Evolutionary conservation across 2,797 vertebrate genomes (phyloP), one percentile per base, ranked within the genome.

Genomic region (Gobionotothen gibberifrons): DNA sequence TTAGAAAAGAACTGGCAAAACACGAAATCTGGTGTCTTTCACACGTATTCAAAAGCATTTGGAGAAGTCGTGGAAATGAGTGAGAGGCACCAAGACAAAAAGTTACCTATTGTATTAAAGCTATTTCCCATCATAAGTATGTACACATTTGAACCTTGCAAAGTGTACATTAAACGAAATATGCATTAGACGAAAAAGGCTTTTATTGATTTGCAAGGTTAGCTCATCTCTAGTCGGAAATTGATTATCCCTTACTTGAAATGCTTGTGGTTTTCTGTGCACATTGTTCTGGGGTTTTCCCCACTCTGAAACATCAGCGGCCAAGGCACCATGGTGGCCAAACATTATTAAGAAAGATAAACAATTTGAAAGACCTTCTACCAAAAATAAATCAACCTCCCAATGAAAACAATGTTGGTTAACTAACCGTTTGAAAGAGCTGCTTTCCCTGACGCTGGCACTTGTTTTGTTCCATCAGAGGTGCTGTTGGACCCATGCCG

Each of bases 401-500:
- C 6, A 16, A 3, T 49, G 32, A 10, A 26, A 39, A n/a, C 0
- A 0, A 16, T 22, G 36, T 48, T 17, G n/a, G 9, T 57, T 4
- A 29, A 16, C 1, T 44, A 14, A 60, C 10, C 54, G n/a, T 42
- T 47, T 53, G 22, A 26, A 2, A 69, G 17, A 64, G 44, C 15
- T 13, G 0, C 42, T 36, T 13, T 12, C 40, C 48, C 14, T 81
- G 53, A 78, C 22, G 0, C 46, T 19, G 66, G 17, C 14, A 1
- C 43, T 73, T 32, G 0, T 76, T 63, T 46, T 75, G 66, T 78
- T 51, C 40, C 11, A 2, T 63, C 55, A 99, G 98, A 99, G 95
- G 97, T 99, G 76, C 96, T 99, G 83, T 89, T 99, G 93, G 98
- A 99, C 91, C 98, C 98, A 0, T 98, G 97, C 88, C 96, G 97